Conservation (phyloP, 2,797 vertebrate species). For the Oreonectes daqikongensis region DNA sequence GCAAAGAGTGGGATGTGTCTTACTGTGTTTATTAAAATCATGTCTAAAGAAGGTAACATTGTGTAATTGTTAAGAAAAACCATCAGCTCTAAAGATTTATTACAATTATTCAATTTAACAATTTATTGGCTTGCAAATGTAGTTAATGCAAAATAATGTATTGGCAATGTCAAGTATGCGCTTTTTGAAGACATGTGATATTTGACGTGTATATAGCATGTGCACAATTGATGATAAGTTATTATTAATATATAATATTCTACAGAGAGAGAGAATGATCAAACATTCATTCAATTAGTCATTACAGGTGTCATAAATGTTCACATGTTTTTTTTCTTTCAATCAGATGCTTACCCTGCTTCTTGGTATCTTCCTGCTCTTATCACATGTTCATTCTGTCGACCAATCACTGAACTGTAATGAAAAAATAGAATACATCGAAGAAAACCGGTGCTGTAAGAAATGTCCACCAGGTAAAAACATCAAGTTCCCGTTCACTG, state of each 20-base stretch:
- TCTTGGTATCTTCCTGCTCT: constrained; percentile 49
- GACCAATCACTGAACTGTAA: constrained; percentile 49
- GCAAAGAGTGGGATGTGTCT: not conserved
- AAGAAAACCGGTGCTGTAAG: constrained; percentile 59
- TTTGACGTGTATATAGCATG: no score
- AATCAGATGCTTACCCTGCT: constrained; percentile 64
- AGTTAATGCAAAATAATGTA: no score
- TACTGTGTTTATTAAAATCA: not conserved
- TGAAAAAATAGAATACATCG: not conserved
- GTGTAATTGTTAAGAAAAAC: no score
- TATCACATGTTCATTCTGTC: constrained; percentile 28
- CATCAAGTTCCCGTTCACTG: constrained; percentile 2
- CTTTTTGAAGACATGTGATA: no score
- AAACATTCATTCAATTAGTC: not conserved
- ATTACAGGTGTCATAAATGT: constrained; percentile 7
- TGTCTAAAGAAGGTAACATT: no score
- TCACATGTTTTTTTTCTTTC: constrained; percentile 10
- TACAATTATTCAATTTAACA: no score
- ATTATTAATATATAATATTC: no score
- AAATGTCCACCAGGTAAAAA: constrained; percentile 73
- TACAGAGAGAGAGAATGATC: no score
- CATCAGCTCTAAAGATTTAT: no score
- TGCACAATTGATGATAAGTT: no score
- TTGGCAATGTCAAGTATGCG: no score
- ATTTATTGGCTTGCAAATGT: no score